These are phyloP conservation scores for Oryzias woworae DNA, from an alignment of 2,113 vertebrate species.

Conservation along the genomic window DNA sequence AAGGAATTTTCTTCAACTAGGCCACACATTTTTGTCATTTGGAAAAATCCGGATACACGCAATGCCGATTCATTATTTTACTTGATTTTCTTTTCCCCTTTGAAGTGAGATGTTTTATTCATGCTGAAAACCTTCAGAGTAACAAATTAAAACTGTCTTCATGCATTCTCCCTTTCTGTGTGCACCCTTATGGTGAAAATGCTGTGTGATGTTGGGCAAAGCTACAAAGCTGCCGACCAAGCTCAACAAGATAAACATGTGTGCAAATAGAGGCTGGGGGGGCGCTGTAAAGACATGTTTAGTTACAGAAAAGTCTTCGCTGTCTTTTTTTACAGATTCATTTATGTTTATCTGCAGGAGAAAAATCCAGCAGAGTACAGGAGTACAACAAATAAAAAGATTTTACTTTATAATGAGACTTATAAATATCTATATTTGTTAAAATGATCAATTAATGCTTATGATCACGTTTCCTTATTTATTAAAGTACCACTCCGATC, in stretches of 20 bases:
- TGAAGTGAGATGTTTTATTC: slow-evolving; percentile 73
- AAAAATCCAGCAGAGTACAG: too few relatives aligned
- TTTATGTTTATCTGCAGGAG: too few relatives aligned
- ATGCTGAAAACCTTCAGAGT: slow-evolving; percentile 60
- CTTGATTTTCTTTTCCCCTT: slow-evolving; percentile 57
- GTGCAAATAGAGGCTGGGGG: too few relatives aligned
- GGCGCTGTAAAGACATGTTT: too few relatives aligned
- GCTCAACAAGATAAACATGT: slow-evolving; percentile 4
- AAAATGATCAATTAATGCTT: too few relatives aligned
- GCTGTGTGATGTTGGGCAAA: slow-evolving; percentile 57
- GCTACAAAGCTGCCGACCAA: slow-evolving; percentile 14
- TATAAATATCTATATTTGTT: too few relatives aligned
- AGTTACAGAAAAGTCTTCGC: too few relatives aligned
- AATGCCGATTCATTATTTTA: slow-evolving; percentile 51
- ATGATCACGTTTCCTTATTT: too few relatives aligned
- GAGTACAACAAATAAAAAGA: too few relatives aligned
- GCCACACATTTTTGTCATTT: slow-evolving; percentile 43
- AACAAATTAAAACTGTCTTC: slow-evolving; percentile 63
- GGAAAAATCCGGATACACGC: slow-evolving; percentile 42
- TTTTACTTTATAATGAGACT: too few relatives aligned
- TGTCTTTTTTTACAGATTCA: too few relatives aligned
- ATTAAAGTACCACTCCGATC: too few relatives aligned
- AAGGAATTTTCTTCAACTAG: slow-evolving; percentile 29
- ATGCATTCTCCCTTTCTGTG: slow-evolving; percentile 51
- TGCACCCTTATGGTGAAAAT: slow-evolving; percentile 41